Conservation (phyloP, 1,140 invertebrate genomes). For the Penaeus indicus region DNA sequence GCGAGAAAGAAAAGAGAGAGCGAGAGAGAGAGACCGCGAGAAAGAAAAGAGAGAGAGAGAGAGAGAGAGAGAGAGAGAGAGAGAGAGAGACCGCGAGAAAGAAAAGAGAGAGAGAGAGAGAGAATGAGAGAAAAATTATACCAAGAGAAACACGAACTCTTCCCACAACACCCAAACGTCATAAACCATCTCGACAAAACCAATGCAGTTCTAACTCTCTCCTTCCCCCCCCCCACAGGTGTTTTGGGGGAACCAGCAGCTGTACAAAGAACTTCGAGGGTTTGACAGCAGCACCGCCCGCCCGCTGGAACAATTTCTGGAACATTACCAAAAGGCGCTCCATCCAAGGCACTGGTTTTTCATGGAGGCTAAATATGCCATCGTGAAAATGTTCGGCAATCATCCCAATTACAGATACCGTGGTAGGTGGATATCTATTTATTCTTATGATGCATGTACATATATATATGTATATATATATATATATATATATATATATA, state of each 20-base stretch:
- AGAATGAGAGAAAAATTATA: too few species aligned
- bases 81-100: too few species aligned
- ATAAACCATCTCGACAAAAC: not conserved
- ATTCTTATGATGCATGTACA: too few species aligned
- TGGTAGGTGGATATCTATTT: constrained; percentile 31
- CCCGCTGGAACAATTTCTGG: constrained; percentile 57
- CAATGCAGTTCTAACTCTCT: constrained; percentile 2
- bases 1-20: too few species aligned
- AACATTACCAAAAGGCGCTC: constrained; percentile 54
- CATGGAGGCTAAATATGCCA: constrained; percentile 63
- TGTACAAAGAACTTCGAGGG: constrained; percentile 47
- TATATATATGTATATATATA: too few species aligned
- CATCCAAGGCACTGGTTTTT: constrained; percentile 63
- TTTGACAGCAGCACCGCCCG: constrained; percentile 37
- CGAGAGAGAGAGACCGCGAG: too few species aligned
- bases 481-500: too few species aligned
- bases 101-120: too few species aligned
- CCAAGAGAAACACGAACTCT: not conserved
- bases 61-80: too few species aligned
- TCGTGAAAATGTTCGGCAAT: constrained; percentile 62
- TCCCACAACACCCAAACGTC: not conserved
- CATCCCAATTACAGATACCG: constrained; percentile 55
- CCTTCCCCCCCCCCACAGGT: constrained; percentile 35
- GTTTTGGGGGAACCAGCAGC: constrained; percentile 58
- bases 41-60: too few species aligned